Evolutionary conservation across 1,140 invertebrate species (phyloP), one percentile per base, ranked within the genome.

Genomic region (Paralvinella palmiformis): DNA sequence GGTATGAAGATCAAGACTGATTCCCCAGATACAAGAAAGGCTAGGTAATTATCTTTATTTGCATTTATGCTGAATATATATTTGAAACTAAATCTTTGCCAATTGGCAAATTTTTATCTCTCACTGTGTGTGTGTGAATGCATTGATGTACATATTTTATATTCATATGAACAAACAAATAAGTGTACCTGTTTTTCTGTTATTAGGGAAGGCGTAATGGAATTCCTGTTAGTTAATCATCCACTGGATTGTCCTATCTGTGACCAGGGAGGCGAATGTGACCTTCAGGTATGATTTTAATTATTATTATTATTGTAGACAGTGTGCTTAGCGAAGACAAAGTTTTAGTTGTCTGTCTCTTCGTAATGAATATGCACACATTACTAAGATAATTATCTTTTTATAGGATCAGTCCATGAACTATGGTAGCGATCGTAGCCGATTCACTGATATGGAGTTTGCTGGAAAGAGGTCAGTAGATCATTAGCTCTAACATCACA

Each of bases 191-290:
- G n/a, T n/a, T n/a, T n/a, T n/a, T n/a, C n/a, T n/a, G n/a, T n/a
- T n/a, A n/a, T n/a, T 64, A 78, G 80, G 44, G 84, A 85, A 83
- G 96, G 96, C 71, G 96, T 99, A 3, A 99, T 99, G 96, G 96
- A 99, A 82, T 99, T 99, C 78, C 82, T 99, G 33, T 82, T 99
- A 13, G 91, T 98, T 31, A 99, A 99, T 79, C 96, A 99, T 84
- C 96, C 96, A 0, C 80, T 99, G 22, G 96, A 99, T 83, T 99
- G 97, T 82, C 97, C 97, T 7, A 99, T 99, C 82, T 99, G 97
- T 85, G 97, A 99, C 82, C 97, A 84, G 72, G 96, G 96, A 62
- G 96, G 96, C n/a, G 96, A 99, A 84, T 99, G 96, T 82, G 96
- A 99, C 83, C 84, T 99, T 20, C 85, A 85, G 71, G 81, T 75